Conservation (phyloP, 2,797 vertebrate genomes). For the Paedocypris micromegethes region DNA sequence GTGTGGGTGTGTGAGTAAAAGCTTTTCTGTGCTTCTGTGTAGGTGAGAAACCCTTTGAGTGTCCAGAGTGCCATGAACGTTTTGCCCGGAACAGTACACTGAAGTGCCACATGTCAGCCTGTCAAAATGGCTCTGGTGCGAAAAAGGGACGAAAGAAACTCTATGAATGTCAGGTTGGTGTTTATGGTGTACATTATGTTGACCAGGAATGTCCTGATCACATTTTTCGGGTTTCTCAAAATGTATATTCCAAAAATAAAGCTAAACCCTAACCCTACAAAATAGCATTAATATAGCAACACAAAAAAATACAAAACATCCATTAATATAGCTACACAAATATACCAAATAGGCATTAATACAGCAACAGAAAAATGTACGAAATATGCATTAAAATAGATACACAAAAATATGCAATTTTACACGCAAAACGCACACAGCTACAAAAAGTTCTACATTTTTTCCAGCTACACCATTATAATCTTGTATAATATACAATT, state of each 20-base stretch:
- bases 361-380: too few species aligned
- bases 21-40: conserved; percentile 38
- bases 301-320: too few species aligned
- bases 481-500: too few species aligned
- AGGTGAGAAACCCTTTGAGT: conserved; percentile 98
- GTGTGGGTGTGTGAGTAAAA: not conserved
- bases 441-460: too few species aligned
- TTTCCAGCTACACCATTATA: too few species aligned
- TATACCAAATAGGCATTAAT: too few species aligned
- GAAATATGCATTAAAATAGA: too few species aligned
- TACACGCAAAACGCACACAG: too few species aligned
- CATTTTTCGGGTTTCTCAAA: not conserved
- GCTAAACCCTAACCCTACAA: too few species aligned
- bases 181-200: not conserved
- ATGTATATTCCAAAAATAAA: not conserved
- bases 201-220: not conserved
- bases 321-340: too few species aligned
- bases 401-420: too few species aligned
- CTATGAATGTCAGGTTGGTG: conserved; percentile 92
- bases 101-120: conserved; percentile 95
- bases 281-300: too few species aligned
- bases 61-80: conserved; percentile 92
- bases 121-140: conserved; percentile 91
- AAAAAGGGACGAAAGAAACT: conserved; percentile 98
- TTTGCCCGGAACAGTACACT: conserved; percentile 96